Evolutionary conservation across 2,888 invertebrate species (phyloP).

Genomic region (Andrena dorsata): DNA sequence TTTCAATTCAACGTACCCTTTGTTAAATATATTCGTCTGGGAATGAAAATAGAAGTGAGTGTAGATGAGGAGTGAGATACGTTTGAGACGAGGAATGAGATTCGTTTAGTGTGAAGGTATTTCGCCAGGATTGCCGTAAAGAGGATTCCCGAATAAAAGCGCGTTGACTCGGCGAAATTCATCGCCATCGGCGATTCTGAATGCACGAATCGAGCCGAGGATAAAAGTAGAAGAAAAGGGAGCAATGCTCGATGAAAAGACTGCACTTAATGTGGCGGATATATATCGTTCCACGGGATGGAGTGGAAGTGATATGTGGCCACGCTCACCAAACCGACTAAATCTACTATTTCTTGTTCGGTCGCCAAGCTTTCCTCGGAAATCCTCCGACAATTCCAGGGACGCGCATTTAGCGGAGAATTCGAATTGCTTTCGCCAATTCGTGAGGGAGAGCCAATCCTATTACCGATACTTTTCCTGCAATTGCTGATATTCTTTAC

Average conservation of each 20-base stretch:
- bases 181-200: constrained; percentile 34
- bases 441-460: background rate
- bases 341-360: constrained; percentile 72
- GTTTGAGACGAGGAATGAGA: background rate
- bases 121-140: background rate
- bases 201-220: constrained; percentile 48
- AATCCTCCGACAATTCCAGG: constrained; percentile 34
- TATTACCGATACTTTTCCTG: background rate
- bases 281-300: constrained; percentile 65
- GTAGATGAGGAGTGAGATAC: background rate
- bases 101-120: constrained; percentile 1
- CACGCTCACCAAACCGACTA: constrained; percentile 63
- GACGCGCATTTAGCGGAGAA: constrained; percentile 41
- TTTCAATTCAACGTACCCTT: background rate
- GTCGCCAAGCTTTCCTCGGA: constrained; percentile 36
- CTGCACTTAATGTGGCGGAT: constrained; percentile 69
- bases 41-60: background rate
- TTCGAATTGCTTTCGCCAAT: constrained; percentile 38
- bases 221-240: constrained; percentile 46
- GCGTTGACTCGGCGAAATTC: constrained; percentile 21
- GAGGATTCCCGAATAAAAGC: constrained; percentile 26
- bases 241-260: constrained; percentile 60
- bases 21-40: background rate
- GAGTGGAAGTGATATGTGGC: constrained; percentile 70
- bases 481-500: background rate